Conservation (phyloP, 2,113 vertebrate species). For the Podiceps cristatus region DNA sequence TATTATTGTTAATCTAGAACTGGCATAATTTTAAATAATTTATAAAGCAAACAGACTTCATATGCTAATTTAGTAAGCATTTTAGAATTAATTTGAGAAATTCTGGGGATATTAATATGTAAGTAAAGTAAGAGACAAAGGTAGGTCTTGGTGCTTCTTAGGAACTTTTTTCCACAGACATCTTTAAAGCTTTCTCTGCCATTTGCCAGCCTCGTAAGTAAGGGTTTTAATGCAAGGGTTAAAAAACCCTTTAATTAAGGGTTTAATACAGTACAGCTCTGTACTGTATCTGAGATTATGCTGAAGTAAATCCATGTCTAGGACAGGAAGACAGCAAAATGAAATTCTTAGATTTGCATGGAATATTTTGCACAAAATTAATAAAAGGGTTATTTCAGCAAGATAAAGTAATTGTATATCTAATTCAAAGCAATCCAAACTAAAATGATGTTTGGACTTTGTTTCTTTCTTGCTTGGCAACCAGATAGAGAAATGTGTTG, state of each 20-base stretch:
- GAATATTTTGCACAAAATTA: background rate
- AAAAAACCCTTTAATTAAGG: too few relatives aligned
- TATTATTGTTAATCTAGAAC: background rate
- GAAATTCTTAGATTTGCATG: background rate
- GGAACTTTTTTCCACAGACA: background rate
- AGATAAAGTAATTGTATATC: background rate
- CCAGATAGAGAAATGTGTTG: background rate
- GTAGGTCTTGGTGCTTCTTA: background rate
- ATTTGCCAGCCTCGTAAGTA: background rate
- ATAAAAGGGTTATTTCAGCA: background rate
- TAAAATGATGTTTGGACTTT: background rate
- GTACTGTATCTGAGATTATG: background rate
- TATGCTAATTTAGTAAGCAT: background rate
- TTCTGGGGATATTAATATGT: background rate
- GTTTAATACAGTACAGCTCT: too few relatives aligned
- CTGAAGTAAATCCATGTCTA: background rate
- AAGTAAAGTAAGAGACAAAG: background rate
- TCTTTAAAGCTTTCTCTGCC: background rate
- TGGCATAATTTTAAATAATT: background rate
- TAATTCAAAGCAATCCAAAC: background rate
- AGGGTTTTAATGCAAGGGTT: background rate
- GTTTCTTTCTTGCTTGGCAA: background rate
- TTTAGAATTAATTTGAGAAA: background rate
- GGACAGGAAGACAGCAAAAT: background rate
- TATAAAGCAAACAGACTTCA: background rate